Evolutionary conservation across 1,140 invertebrate species (phyloP).

Genomic region (Atta texana): DNA sequence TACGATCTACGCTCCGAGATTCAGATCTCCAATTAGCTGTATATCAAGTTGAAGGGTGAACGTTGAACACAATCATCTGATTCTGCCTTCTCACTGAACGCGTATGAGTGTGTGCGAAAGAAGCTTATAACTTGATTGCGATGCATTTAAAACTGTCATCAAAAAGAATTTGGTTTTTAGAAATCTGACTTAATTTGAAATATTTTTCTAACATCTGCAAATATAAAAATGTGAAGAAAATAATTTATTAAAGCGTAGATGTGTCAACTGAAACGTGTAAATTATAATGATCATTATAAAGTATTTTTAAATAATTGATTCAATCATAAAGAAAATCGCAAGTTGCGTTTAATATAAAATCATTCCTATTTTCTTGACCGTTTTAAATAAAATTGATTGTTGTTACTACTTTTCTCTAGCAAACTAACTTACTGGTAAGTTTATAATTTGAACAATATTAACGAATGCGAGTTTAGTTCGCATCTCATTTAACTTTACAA

Average conservation of each 20-base stretch:
- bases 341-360: not conserved
- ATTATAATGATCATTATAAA: not conserved
- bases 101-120: constrained; percentile 20
- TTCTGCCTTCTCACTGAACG: constrained; percentile 37
- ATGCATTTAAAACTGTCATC: constrained; percentile 30
- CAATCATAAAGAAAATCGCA: not conserved
- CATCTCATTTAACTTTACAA: constrained; percentile 24
- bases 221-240: not conserved
- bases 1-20: constrained; percentile 76
- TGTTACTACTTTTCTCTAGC: not conserved
- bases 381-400: constrained; percentile 24
- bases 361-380: not conserved
- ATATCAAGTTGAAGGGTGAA: constrained; percentile 80
- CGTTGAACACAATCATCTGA: constrained; percentile 55
- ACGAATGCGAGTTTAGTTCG: constrained; percentile 4
- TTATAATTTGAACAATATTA: not conserved
- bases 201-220: not conserved
- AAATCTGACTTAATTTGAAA: constrained; percentile 22
- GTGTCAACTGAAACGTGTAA: not conserved
- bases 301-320: not conserved
- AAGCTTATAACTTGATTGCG: constrained; percentile 34
- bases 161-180: not conserved
- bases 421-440: constrained; percentile 11
- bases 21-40: constrained; percentile 86
- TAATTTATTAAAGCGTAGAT: not conserved